phyloP scores from a whole-genome alignment of 2,888 invertebrate genomes.

The Furcula furcula region DNA sequence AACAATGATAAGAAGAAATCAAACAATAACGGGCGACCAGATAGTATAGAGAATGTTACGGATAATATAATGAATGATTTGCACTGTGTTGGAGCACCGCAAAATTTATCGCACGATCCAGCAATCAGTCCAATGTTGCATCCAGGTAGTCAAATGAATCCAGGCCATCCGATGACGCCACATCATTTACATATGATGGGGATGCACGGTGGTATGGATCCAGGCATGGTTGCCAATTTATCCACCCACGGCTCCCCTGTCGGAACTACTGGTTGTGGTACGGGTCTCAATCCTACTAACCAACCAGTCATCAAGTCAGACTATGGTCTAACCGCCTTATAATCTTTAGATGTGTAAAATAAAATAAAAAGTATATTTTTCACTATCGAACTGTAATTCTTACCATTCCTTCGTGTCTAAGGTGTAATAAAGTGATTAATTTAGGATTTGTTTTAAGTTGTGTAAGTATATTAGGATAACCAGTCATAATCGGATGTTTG shows the following conservation, averaged over 20 bases:
- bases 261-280: slow-evolving; percentile 72
- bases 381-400: slow-evolving; percentile 65
- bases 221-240: slow-evolving; percentile 72
- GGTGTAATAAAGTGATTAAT: slow-evolving; percentile 73
- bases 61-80: slow-evolving; percentile 83
- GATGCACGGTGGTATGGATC: slow-evolving; percentile 72
- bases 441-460: slow-evolving; percentile 61
- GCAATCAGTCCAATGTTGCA: slow-evolving; percentile 78
- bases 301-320: slow-evolving; percentile 90
- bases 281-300: slow-evolving; percentile 58
- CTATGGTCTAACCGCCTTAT: slow-evolving; percentile 91
- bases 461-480: slow-evolving; percentile 69
- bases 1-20: slow-evolving; percentile 80
- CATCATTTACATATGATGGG: slow-evolving; percentile 77
- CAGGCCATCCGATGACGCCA: slow-evolving; percentile 80
- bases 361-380: slow-evolving; percentile 75
- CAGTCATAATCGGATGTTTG: slow-evolving; percentile 77
- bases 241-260: slow-evolving; percentile 81
- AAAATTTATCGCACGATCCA: slow-evolving; percentile 70
- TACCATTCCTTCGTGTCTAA: slow-evolving; percentile 78
- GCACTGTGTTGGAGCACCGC: slow-evolving; percentile 80
- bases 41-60: slow-evolving; percentile 85
- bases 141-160: slow-evolving; percentile 67
- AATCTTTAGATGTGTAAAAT: slow-evolving; percentile 74
- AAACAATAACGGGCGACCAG: slow-evolving; percentile 80